phyloP scores from a whole-genome alignment of 2,797 vertebrate species.

The Girardinus metallicus region DNA sequence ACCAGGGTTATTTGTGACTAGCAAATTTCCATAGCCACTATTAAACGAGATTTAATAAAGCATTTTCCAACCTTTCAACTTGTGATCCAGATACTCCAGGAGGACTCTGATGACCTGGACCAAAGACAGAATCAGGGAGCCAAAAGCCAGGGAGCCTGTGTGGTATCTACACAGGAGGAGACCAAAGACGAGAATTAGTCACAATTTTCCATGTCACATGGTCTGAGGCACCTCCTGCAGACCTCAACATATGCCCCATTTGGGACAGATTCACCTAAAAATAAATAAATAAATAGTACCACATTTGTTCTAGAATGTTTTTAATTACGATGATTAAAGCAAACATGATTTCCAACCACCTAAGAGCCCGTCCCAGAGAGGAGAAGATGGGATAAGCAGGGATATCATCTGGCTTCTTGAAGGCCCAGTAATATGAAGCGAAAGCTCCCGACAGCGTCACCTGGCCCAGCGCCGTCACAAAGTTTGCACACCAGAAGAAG shows the following conservation, averaged over 20 bases:
- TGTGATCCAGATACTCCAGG: slow-evolving; percentile 94
- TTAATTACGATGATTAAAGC: not conserved
- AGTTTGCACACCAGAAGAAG: slow-evolving; percentile 97
- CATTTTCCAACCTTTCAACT: slow-evolving; percentile 86
- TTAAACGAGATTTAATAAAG: not conserved
- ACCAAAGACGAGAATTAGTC: slow-evolving; percentile 15
- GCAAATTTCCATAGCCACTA: not conserved
- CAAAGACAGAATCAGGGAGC: slow-evolving; percentile 90
- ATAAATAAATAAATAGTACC: not conserved
- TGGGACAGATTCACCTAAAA: not conserved
- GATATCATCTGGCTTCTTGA: slow-evolving; percentile 91
- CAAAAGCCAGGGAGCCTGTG: slow-evolving; percentile 94
- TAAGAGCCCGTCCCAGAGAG: slow-evolving; percentile 89
- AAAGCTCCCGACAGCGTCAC: slow-evolving; percentile 94
- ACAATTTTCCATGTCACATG: not conserved
- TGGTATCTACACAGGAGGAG: slow-evolving; percentile 86
- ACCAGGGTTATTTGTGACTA: not conserved
- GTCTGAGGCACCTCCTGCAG: not conserved
- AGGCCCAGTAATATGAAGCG: slow-evolving; percentile 97
- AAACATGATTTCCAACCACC: slow-evolving; percentile 71
- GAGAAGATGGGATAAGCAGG: slow-evolving; percentile 90
- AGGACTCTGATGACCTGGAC: slow-evolving; percentile 91
- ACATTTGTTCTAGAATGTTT: not conserved
- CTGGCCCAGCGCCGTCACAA: slow-evolving; percentile 93
- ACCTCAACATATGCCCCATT: slow-evolving; percentile 9